Evolutionary conservation across 2,797 vertebrate species (phyloP).

Genomic region (Lophura swinhoii): DNA sequence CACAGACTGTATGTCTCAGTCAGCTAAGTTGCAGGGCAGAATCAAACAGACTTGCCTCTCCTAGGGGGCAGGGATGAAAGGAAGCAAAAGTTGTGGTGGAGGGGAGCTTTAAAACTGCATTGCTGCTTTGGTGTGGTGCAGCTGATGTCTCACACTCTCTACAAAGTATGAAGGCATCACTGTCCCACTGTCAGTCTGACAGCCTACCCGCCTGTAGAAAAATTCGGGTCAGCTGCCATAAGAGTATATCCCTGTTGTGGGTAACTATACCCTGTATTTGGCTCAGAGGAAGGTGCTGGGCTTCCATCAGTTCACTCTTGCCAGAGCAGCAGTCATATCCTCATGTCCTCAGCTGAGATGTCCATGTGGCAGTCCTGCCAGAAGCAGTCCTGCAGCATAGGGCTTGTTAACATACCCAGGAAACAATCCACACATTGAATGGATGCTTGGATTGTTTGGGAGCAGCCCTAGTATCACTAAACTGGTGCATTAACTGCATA

Average conservation of each 20-base stretch:
- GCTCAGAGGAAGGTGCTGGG: background rate
- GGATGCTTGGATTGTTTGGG: constrained; percentile 23
- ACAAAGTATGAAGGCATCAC: background rate
- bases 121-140: background rate
- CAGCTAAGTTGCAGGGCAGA: background rate
- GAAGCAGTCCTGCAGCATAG: background rate
- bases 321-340: background rate
- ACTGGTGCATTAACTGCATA: constrained; percentile 32
- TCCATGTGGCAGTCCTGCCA: background rate
- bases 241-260: background rate
- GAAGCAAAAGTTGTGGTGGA: background rate
- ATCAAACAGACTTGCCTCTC: rapidly evolving
- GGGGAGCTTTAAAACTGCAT: background rate
- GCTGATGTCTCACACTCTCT: background rate
- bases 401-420: background rate
- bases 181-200: background rate
- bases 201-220: background rate
- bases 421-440: constrained; percentile 21
- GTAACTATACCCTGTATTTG: background rate
- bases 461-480: background rate
- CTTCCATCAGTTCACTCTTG: background rate
- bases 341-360: background rate
- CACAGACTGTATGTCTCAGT: background rate
- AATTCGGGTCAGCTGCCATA: background rate
- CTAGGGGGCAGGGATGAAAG: background rate